Evolutionary conservation across 2,888 invertebrate species (phyloP).

Genomic region (Drosophila mimetica): DNA sequence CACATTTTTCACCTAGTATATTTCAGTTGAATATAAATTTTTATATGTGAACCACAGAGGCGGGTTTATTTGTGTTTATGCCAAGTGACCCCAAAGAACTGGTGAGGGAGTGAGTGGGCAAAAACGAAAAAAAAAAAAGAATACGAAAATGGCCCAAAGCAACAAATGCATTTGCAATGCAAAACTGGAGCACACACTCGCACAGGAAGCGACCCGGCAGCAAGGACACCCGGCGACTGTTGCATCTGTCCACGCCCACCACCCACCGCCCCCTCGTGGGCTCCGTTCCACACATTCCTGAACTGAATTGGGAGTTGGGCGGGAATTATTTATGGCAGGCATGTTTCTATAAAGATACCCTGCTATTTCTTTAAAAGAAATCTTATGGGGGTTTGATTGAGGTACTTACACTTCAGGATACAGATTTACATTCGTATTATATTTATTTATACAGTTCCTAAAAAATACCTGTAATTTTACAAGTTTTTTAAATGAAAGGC

Average conservation of each 20-base stretch:
- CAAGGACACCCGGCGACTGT: constrained; percentile 56
- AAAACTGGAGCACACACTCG: constrained; percentile 58
- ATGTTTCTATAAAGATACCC: constrained; percentile 27
- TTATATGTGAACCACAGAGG: constrained; percentile 36
- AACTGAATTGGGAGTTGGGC: constrained; percentile 17
- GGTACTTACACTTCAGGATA: background rate
- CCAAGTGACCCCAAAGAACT: constrained; percentile 41
- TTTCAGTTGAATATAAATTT: constrained; percentile 43
- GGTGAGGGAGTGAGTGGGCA: constrained; percentile 9
- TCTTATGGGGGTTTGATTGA: background rate
- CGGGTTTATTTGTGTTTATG: constrained; percentile 55
- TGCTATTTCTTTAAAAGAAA: background rate
- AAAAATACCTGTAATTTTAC: too few species aligned
- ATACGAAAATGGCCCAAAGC: constrained; percentile 31
- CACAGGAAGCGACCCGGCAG: constrained; percentile 58
- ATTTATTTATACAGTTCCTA: too few species aligned
- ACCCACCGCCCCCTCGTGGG: background rate
- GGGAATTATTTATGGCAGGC: constrained; percentile 30
- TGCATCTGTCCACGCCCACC: constrained; percentile 34
- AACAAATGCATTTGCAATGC: constrained; percentile 60
- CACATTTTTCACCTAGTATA: constrained; percentile 65
- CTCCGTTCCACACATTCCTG: background rate
- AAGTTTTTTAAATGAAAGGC: too few species aligned
- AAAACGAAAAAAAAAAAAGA: constrained; percentile 13
- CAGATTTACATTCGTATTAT: too few species aligned